Evolutionary conservation across 2,888 invertebrate species (phyloP), one percentile per base, ranked within the genome.

Genomic region (Tipula helvola): DNA sequence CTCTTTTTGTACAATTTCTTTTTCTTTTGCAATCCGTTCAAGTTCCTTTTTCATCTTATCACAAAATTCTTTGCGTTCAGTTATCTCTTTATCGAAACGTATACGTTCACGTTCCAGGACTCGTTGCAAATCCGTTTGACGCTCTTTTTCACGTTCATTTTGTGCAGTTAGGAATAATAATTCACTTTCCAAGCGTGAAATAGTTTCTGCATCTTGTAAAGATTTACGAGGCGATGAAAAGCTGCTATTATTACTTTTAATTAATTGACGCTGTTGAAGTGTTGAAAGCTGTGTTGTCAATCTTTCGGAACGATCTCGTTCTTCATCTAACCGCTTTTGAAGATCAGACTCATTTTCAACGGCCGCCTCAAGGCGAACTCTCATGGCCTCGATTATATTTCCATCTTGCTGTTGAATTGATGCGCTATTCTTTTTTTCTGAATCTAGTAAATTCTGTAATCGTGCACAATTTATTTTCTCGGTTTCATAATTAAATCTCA

Each of bases 281-380:
- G 90, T 89, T 0, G 91, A 90, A 0, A 92, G 88, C 86, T 92
- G 92, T 0, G 91, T 91, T 87, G 92, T 91, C 0, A 93, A 89
- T 87, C 91, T 90, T 86, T 93, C 92, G 36, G 92, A 90, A 2
- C 93, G 92, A 36, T 93, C 92, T 2, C 93, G 91, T 88, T 94
- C 93, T 41, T 92, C 90, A 84, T 93, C 93, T 83, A 95, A 91
- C 7, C 93, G 90, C 86, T 93, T 93, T 88, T 94, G 94, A 47
- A 95, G 90, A 88, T 94, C 93, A 57, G 93, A 92, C 89, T 96
- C 95, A 0, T 93, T 93, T 83, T 94, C 93, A 89, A 95, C 91
- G 0, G 94, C 93, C 0, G 93, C 92, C 88, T 96, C 95, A 5
- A 96, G 90, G 0, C 94, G 93, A 87, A 93, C 92, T 88, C 94